These are phyloP conservation scores for Cepphus grylle DNA, from an alignment of 2,113 vertebrate genomes.

Conservation along the genomic window DNA sequence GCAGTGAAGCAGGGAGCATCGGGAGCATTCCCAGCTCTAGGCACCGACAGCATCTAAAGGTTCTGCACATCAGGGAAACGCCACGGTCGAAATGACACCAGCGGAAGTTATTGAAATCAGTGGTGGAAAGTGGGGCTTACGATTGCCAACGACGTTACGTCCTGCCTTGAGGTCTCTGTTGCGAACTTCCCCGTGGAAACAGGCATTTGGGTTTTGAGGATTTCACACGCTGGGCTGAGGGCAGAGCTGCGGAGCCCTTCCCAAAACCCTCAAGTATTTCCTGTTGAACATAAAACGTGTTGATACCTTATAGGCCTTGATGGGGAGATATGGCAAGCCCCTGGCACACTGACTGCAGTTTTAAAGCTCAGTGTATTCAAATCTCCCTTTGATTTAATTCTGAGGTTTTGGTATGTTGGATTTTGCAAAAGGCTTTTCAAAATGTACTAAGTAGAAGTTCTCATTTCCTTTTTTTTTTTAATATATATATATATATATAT, in stretches of 20 bases:
- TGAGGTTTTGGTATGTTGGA: not conserved
- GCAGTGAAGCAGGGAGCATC: not conserved
- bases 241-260: not conserved
- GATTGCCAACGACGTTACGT: rapidly evolving
- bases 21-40: not conserved
- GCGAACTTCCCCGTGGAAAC: not conserved
- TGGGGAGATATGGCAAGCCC: not conserved
- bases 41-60: not conserved
- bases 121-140: not conserved
- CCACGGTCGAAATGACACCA: not conserved
- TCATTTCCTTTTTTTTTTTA: not conserved
- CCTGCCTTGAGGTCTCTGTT: not conserved
- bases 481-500: not conserved
- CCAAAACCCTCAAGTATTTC: not conserved
- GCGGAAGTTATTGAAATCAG: not conserved
- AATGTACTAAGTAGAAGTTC: not conserved
- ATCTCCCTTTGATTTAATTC: not conserved
- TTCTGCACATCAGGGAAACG: conserved; percentile 5
- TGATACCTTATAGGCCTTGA: not conserved
- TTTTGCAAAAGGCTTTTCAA: not conserved
- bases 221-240: not conserved
- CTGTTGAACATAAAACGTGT: not conserved
- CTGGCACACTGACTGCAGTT: not conserved
- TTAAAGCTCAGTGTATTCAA: not conserved
- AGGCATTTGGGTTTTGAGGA: not conserved